Conservation (phyloP, 53 echinoderm and acorn worm genomes). For the Paelopatides confundens region DNA sequence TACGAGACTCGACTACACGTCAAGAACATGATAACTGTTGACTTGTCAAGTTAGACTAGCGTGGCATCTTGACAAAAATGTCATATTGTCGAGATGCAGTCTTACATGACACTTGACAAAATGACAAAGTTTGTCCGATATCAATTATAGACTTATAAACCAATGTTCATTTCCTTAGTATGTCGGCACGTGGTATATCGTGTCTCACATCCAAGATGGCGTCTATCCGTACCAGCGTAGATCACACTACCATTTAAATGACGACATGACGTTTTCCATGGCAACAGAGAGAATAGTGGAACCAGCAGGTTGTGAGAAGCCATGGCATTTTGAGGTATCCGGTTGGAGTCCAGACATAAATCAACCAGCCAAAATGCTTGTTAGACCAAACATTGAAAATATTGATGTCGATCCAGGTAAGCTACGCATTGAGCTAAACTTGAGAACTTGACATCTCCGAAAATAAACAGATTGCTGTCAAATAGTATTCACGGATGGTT, state of each 20-base stretch:
- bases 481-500: too few species aligned
- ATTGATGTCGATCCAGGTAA: conserved; percentile 18
- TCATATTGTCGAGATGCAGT: too few species aligned
- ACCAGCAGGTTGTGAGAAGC: conserved; percentile 5
- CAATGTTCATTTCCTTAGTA: conserved; percentile 50
- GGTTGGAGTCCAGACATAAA: background rate
- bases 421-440: too few species aligned
- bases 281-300: conserved; percentile 66
- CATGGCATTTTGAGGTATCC: conserved; percentile 26
- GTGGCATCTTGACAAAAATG: too few species aligned
- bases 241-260: conserved; percentile 71
- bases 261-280: conserved; percentile 71
- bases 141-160: too few species aligned
- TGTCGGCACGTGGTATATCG: conserved; percentile 80
- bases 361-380: background rate
- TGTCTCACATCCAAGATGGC: conserved; percentile 63
- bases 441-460: too few species aligned
- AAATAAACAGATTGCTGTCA: too few species aligned
- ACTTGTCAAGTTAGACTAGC: too few species aligned
- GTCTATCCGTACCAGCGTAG: conserved; percentile 75
- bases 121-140: too few species aligned
- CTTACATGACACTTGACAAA: too few species aligned
- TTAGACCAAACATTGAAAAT: conserved; percentile 29
- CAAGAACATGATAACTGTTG: too few species aligned
- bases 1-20: too few species aligned